Evolutionary conservation across 1,140 invertebrate genomes (phyloP).

Genomic region (Tetramorium alpestre): DNA sequence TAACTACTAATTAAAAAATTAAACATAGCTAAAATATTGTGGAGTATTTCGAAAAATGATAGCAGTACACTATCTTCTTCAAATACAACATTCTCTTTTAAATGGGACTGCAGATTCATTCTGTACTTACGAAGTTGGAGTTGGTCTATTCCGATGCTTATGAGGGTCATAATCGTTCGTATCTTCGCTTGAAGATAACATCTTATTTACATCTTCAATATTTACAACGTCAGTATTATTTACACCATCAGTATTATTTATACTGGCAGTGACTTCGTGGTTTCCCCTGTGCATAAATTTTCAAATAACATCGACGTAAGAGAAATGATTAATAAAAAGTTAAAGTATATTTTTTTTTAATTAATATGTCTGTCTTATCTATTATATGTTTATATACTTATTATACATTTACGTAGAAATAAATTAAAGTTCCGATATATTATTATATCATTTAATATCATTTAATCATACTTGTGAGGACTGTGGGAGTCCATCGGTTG

Average conservation of each 20-base stretch:
- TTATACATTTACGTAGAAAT: background rate
- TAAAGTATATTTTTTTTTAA: background rate
- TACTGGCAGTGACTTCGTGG: conserved; percentile 49
- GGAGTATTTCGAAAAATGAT: background rate
- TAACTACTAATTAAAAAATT: no score
- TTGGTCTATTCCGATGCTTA: conserved; percentile 88
- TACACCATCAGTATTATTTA: conserved; percentile 37
- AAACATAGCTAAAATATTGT: background rate
- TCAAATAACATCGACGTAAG: background rate
- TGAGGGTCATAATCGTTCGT: conserved; percentile 87
- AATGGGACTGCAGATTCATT: background rate
- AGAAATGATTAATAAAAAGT: background rate
- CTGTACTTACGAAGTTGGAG: conserved; percentile 89
- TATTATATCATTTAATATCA: background rate
- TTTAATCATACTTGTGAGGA: conserved; percentile 75
- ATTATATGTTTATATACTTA: background rate
- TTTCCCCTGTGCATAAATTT: conserved; percentile 64
- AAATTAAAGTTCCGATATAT: background rate
- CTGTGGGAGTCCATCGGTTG: conserved; percentile 73
- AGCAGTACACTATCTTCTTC: background rate
- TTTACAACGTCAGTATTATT: background rate
- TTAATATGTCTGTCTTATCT: background rate
- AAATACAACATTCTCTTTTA: background rate
- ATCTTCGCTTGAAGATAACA: background rate
- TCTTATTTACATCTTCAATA: no score